A percentile compares a stretch with the other conserved stretches of the same genome.
phyloP scores from a whole-genome alignment of 2,797 vertebrate genomes.

The Lutra lutra region DNA sequence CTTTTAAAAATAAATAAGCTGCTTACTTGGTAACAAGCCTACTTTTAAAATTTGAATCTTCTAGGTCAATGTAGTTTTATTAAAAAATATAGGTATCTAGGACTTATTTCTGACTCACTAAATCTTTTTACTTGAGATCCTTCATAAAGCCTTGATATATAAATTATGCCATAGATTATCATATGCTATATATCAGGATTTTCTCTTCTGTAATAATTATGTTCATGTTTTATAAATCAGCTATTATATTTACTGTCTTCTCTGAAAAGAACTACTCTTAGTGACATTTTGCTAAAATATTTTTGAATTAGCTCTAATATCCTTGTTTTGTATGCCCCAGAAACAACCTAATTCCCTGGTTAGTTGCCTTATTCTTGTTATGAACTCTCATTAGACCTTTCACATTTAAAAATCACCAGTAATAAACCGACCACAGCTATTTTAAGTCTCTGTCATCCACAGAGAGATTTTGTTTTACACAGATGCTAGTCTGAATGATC shows the following conservation, averaged over 20 bases:
- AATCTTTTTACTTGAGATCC: conserved; percentile 27
- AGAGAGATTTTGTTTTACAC: conserved; percentile 2
- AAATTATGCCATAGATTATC: background rate
- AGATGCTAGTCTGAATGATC: conserved; percentile 17
- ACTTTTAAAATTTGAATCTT: conserved; percentile 49
- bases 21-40: background rate
- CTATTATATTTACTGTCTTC: background rate
- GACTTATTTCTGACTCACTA: background rate
- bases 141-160: background rate
- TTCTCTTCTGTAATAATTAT: conserved; percentile 4
- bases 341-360: conserved; percentile 37
- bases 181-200: background rate
- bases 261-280: conserved; percentile 20
- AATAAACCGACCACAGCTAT: conserved; percentile 49
- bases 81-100: conserved; percentile 19
- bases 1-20: conserved; percentile 1
- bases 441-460: conserved; percentile 43
- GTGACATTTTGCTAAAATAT: background rate
- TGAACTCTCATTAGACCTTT: conserved; percentile 19
- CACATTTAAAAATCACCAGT: conserved; percentile 53
- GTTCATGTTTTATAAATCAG: conserved; percentile 30
- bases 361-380: conserved; percentile 24
- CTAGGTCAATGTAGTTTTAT: background rate
- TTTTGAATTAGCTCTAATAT: conserved; percentile 10
- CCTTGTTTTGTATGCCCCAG: background rate